Base-by-base conservation (phyloP, 2,797 vertebrate genomes). In the Saxicola maurus region DNA sequence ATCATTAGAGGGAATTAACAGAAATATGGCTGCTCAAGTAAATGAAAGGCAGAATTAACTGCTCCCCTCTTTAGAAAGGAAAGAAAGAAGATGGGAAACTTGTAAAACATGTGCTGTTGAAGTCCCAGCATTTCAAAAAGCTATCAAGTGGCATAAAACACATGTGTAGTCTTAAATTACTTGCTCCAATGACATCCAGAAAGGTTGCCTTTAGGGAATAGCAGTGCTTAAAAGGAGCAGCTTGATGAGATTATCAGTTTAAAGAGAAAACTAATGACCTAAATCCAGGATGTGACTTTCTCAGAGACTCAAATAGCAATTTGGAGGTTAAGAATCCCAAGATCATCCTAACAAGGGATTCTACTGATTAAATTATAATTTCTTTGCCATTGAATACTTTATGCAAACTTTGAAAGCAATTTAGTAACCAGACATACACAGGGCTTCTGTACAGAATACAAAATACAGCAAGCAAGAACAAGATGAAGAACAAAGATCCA, bases 161-260 rank as follows among this genome's bases (percentile, higher is more conserved):
- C 28, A 17, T 8, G 14, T 53, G 48, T 89, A 56, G 35, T 87
- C 57, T 82, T 62, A 45, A 87, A 19, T 19, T 1, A 78, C 53
- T 73, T 84, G 87, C 71, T 76, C 76, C 82, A 78, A 89, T 86
- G 79, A 90, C 79, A 91, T 62, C 28, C 86, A 75, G 69, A 75
- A 89, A 85, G 48, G 82, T 56, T 81, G 73, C 42, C 82, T 69
- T 89, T 19, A 73, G 64, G 68, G 82, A 93, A 46, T 1, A 75
- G 66, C 59, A 75, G 17, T 46, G 56, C 85, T 94, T 92, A 85
- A 75, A 80, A 85, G 79, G 76, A 87, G 85, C 24, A 10, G 37
- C 27, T 86, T 92, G 84, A 93, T 69, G 72, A 90, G 92, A 82
- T 57, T 84, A 88, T 57, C 92, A 85, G 90, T 60, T 94, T 94